phyloP scores from a whole-genome alignment of 2,888 invertebrate genomes.

The Cinara cedri region DNA sequence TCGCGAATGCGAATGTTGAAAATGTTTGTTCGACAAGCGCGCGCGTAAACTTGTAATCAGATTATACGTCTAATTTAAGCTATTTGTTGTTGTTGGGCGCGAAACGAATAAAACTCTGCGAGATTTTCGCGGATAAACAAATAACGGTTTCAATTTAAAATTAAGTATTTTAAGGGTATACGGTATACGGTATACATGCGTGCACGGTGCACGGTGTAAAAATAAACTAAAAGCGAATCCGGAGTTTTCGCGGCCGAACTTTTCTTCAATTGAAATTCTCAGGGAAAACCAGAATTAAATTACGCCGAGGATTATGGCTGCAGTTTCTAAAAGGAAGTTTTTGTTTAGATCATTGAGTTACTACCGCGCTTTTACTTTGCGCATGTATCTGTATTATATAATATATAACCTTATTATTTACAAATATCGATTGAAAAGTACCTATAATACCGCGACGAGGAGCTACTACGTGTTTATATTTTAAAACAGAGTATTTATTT shows the following conservation, averaged over 20 bases:
- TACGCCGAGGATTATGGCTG: not conserved
- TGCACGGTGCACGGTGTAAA: not conserved
- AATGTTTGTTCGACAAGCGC: not conserved
- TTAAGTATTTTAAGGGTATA: not conserved
- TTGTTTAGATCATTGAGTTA: not conserved
- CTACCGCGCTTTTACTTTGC: not conserved
- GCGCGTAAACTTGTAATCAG: not conserved
- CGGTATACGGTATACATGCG: too few species aligned
- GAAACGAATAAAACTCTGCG: not conserved
- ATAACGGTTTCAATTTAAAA: not conserved
- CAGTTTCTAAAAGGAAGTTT: conserved; percentile 7
- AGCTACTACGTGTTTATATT: not conserved
- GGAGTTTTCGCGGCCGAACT: not conserved
- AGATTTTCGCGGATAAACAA: not conserved
- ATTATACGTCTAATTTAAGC: not conserved
- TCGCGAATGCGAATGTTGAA: too few species aligned
- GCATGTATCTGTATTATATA: not conserved
- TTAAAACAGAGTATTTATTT: not conserved
- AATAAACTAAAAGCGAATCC: not conserved
- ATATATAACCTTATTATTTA: not conserved
- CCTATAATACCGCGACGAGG: too few species aligned
- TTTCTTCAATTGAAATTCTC: not conserved
- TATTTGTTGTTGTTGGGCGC: not conserved
- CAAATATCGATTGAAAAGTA: conserved; percentile 5
- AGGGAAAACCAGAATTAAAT: not conserved